Percentiles rank a stretch among this genome's conserved stretches.
Conservation (phyloP, 2,797 vertebrate species). For the Mionectes olivaceus region DNA sequence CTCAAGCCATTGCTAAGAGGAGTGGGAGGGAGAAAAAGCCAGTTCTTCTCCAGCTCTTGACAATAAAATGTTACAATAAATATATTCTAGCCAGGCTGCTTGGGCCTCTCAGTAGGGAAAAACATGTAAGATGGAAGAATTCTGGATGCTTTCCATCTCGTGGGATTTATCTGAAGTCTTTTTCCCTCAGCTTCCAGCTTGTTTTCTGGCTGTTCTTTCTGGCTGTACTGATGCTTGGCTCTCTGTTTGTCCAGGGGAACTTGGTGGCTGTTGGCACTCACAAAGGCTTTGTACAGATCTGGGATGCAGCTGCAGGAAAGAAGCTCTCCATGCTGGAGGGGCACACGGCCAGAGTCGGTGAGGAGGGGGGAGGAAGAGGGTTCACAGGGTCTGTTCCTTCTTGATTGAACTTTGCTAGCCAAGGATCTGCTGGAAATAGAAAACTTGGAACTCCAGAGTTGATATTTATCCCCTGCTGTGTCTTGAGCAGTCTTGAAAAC, state of each 20-base stretch:
- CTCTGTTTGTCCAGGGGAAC: constrained; percentile 78
- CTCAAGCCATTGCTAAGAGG: neutral
- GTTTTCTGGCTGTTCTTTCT: neutral
- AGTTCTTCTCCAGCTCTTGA: neutral
- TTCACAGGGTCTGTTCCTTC: neutral
- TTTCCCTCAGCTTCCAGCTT: neutral
- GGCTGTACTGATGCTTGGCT: neutral
- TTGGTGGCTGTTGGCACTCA: constrained; percentile 88
- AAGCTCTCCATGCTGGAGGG: constrained; percentile 95
- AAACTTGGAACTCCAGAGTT: neutral
- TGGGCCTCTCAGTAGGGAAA: neutral
- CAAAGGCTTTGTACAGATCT: constrained; percentile 92
- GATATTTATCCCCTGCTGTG: neutral
- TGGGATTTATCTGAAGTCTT: neutral
- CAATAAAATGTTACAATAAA: neutral
- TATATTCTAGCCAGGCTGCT: neutral
- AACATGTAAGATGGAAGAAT: neutral
- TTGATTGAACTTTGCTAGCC: neutral
- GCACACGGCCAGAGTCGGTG: constrained; percentile 96
- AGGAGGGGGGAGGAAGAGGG: constrained; percentile 58
- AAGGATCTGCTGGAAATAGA: neutral
- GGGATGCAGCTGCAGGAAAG: constrained; percentile 97
- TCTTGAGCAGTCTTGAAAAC: neutral
- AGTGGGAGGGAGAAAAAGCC: neutral
- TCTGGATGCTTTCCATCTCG: neutral